A percentile compares a stretch with the other conserved stretches of the same genome.
These are phyloP conservation scores for Lophura nycthemera DNA, from an alignment of 2,113 vertebrate species.

Conservation along the genomic window DNA sequence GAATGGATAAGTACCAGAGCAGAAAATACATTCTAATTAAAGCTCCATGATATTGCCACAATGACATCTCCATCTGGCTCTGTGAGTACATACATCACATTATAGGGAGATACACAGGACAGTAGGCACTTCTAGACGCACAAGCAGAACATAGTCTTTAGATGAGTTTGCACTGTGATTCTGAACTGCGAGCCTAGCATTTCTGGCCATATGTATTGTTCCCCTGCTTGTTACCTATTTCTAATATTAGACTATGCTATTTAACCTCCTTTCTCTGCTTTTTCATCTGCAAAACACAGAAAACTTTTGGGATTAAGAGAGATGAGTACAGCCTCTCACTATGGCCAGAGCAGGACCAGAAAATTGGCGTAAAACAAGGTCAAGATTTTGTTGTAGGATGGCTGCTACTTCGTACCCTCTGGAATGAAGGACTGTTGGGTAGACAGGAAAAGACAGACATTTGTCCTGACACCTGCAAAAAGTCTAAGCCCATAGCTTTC, in stretches of 20 bases:
- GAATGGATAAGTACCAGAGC: not conserved
- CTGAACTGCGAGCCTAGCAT: not conserved
- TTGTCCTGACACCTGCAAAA: not conserved
- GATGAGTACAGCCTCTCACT: not conserved
- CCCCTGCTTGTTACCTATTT: not conserved
- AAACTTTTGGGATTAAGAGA: not conserved
- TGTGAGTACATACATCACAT: not conserved
- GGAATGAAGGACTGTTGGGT: not conserved
- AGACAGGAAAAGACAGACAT: not conserved
- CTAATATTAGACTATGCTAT: not conserved
- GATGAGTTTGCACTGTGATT: not conserved
- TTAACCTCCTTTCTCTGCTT: not conserved
- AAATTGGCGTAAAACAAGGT: not conserved
- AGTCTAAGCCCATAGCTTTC: not conserved
- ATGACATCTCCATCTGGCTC: not conserved
- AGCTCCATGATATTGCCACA: not conserved
- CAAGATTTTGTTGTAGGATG: not conserved
- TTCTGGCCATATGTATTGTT: not conserved
- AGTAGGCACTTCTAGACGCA: not conserved
- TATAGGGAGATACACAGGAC: not conserved
- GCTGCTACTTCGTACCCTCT: not conserved
- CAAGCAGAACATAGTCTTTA: not conserved
- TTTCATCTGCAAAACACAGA: not conserved
- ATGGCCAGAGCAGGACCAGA: not conserved
- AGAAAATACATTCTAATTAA: not conserved